Evolutionary conservation across 2,888 invertebrate genomes (phyloP), one percentile per base, ranked within the genome.

Genomic region (Cephus runcator): DNA sequence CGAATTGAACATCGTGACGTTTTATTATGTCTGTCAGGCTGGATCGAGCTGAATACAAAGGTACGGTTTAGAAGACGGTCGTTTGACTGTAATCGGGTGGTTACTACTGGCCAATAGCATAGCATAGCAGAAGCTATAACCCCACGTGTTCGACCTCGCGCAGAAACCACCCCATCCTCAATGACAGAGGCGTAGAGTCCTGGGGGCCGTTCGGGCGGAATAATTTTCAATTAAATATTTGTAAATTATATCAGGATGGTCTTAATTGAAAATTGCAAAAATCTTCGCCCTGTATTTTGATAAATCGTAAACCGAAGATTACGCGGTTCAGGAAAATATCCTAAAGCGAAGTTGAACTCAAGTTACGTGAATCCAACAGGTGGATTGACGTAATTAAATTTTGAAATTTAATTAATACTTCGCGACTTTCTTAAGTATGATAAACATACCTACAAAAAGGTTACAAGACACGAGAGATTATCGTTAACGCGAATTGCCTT

Each of bases 1-100:
- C 76, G 75, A 76, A 78, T 76, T 76, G 71, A 76, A 78, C 78
- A 78, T 78, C 12, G 71, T 34, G 12, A 71, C 71, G 31, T 71
- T 30, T 71, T 30, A 12, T 36, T 23, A 33, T 30, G 33, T 31
- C 23, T 74, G 35, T 15, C 36, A 23, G 12, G 23, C 33, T 12
- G 71, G 71, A 34, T 71, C 33, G 34, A 71, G 71, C 71, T 33
- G 71, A 34, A 71, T 34, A 23, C 23, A 56, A 56, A 56, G 23
- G 23, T 56, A 56, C 56, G 56, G 23, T 56, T 56, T 9, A 71
- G 71, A 33, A 71, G 71, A 71, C 31, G 71, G 71, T 71, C 33
- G 71, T 31, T 34, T 34, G 71, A 71, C 33, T 31, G 34, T 71
- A 71, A 71, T 71, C 71, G 71, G 71, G 34, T 23, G 23, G 71